Evolutionary conservation across 1,140 invertebrate genomes (phyloP), one percentile per base, ranked within the genome.

Genomic region (Zophobas atratus): DNA sequence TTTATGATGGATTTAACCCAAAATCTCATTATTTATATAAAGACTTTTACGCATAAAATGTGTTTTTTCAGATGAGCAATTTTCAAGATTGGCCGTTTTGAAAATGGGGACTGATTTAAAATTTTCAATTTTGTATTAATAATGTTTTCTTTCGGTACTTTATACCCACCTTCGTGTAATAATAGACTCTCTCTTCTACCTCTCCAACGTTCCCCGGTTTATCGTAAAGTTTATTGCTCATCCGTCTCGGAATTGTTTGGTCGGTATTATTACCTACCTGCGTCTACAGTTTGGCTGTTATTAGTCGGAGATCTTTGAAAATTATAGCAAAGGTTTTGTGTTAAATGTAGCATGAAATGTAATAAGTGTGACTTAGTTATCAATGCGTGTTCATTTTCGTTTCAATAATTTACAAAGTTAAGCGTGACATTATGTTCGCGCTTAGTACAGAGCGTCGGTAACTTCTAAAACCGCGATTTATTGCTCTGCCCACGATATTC

Each of bases 181-280:
- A 41, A 67, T 67, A 67, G 34, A 38, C 43, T 33, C n/a, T 8
- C 56, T 60, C 39, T 43, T 43, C 60, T 43, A 67, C 60, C 60
- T 67, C 60, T 32, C 38, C 43, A 33, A 41, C n/a, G 43, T 67
- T 36, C 60, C 60, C 60, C n/a, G 43, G 60, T 43, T 67, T 32
- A n/a, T 43, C 39, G 6, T 67, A 43, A 43, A 43, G 38, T 67
- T 67, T 67, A 67, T 67, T 67, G 60, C 60, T 67, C 60, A 67
- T 67, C 39, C 60, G 60, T 41, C 39, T 36, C 60, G 32, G 20
- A 67, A 43, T 67, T 43, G 43, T 20, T 67, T 20, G 35, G 57
- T 63, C 57, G 57, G 38, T 20, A 33, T 67, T 67, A 43, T 55
- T 34, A 20, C 53, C 8, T 67, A 67, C 60, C 60, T 67, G 60